A percentile compares a stretch with the other conserved stretches of the same genome.
Evolutionary conservation across 2,797 vertebrate genomes (phyloP).

Genomic region (Florisuga fusca): DNA sequence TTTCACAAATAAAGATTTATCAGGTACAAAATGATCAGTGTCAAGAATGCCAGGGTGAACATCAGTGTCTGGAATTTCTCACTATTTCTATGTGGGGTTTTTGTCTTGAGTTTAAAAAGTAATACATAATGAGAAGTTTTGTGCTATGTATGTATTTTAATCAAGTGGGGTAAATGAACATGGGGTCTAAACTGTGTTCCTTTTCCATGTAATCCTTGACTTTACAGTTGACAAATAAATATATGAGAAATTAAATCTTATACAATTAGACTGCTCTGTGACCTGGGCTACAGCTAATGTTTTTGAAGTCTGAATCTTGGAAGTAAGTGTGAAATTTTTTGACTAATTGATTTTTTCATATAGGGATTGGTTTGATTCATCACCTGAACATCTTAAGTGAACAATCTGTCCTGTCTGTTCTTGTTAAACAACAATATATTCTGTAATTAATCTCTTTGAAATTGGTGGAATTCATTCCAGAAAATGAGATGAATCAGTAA

Average conservation of each 20-base stretch:
- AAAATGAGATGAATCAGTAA: not conserved
- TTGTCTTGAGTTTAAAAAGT: not conserved
- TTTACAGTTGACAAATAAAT: not conserved
- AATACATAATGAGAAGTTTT: not conserved
- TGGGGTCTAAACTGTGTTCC: not conserved
- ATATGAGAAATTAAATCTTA: not conserved
- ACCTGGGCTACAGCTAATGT: not conserved
- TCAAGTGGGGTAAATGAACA: not conserved
- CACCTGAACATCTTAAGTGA: not conserved
- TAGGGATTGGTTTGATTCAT: not conserved
- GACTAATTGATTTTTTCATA: not conserved
- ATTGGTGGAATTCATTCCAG: not conserved
- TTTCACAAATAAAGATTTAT: not conserved
- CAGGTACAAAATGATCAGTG: not conserved
- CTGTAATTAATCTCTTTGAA: not conserved
- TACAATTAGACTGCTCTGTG: not conserved
- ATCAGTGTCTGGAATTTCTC: not conserved
- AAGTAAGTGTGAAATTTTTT: not conserved
- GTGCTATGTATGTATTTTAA: not conserved
- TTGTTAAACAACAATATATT: not conserved
- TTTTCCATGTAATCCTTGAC: not conserved
- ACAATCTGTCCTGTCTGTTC: not conserved
- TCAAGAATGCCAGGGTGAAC: not conserved
- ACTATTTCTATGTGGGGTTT: not conserved
- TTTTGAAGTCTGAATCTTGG: not conserved